Conservation (phyloP, 2,113 vertebrate species). For the Odontesthes bonariensis region DNA sequence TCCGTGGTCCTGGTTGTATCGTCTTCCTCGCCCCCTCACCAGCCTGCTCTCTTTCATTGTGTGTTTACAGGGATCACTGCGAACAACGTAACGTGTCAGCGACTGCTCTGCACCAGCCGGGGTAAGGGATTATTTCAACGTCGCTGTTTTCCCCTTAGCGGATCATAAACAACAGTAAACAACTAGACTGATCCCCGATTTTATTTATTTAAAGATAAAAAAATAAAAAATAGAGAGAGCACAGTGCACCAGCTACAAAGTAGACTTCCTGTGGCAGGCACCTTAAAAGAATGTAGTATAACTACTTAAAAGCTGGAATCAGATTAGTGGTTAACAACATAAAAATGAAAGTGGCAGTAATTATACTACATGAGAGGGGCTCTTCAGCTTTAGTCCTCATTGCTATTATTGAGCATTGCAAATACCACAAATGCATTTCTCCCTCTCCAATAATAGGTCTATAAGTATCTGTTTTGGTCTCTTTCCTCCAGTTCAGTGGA, state of each 20-base stretch:
- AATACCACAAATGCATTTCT: slow-evolving; percentile 77
- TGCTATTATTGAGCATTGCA: slow-evolving; percentile 66
- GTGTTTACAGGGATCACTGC: slow-evolving; percentile 74
- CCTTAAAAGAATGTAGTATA: neutral
- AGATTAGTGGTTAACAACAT: slow-evolving; percentile 1
- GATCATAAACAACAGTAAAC: slow-evolving; percentile 38
- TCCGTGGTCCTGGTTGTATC: slow-evolving; percentile 52
- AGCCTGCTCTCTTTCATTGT: slow-evolving; percentile 33
- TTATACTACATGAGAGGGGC: slow-evolving; percentile 38
- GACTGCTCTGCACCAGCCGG: slow-evolving; percentile 81
- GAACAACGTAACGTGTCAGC: slow-evolving; percentile 77
- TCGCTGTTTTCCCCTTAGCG: slow-evolving; percentile 7
- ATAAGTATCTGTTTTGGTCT: slow-evolving; percentile 60
- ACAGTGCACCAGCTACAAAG: slow-evolving; percentile 28
- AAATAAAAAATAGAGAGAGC: neutral
- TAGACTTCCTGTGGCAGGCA: slow-evolving; percentile 26
- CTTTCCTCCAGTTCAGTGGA: slow-evolving; percentile 72
- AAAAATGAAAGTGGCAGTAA: slow-evolving; percentile 27
- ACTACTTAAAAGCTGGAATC: neutral
- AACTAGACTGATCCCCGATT: neutral
- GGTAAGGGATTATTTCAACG: slow-evolving; percentile 78
- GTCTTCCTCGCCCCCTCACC: slow-evolving; percentile 58
- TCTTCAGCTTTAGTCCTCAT: slow-evolving; percentile 79
- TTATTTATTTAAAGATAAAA: neutral
- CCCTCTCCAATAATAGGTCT: slow-evolving; percentile 69